Evolutionary conservation across 2,888 invertebrate species (phyloP), one percentile per base, ranked within the genome.

Genomic region (Trachelus iudaicus): DNA sequence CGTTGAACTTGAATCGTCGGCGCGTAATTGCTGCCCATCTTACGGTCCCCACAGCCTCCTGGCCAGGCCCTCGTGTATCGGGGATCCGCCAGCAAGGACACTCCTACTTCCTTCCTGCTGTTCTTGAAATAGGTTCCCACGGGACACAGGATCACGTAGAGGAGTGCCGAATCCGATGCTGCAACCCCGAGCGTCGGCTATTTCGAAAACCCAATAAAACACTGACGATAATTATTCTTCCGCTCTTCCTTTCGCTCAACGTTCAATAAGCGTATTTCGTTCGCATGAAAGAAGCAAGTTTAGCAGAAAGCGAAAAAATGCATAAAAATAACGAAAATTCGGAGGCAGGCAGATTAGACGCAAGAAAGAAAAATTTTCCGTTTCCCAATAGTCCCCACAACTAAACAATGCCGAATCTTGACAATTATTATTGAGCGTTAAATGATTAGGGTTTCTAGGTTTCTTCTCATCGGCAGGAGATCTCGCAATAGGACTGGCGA

Each of bases 21-120:
- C 73, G 95, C 97, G 88, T 97, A 98, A 93, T 98, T 97, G 84
- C 98, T 97, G 81, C 99, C 99, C 94, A 99, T 96, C 93, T 99
- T 99, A 85, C 95, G 95, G 89, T 96, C 96, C 71, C 99, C 99
- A 82, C 96, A 96, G 78, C 99, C 99, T 73, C 97, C 97, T 4
- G 98, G 98, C 96, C 98, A 99, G 76, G 97, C 96, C 80, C 97
- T 93, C 30, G 95, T 95, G 86, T 95, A 98, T 77, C 94, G 93
- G 3, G 99, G 98, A 93, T 99, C 98, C 13, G 99, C 99, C 82
- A 96, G 94, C 80, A 99, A 94, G 0, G 97, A 96, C 2, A 99
- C 95, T 0, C 97, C 96, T 84, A 93, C 92, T 79, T 94, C 92
- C 23, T 90, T 87, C 9, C 93, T 93, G 40, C 94, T 93, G 0